Base-by-base conservation (phyloP, 1,140 invertebrate genomes). In the Rhopalosiphum maidis region DNA sequence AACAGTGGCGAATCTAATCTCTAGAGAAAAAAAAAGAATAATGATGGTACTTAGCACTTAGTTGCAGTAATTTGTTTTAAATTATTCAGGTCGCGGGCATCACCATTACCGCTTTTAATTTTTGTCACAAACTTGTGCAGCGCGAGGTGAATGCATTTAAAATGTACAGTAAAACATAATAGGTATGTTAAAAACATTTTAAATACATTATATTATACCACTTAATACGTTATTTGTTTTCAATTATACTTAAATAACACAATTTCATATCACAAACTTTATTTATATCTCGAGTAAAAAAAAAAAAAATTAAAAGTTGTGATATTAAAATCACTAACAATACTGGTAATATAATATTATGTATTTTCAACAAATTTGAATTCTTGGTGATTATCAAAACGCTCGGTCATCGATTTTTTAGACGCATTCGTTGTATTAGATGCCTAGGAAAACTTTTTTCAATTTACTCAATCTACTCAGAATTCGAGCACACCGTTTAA, bases 1-100 rank as follows among this genome's bases (percentile, higher is more conserved):
- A 77, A 60, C 60, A 15, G 60, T 77, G 60, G 60, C n/a, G 60
- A 77, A 77, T 77, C 60, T 77, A 77, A 77, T 77, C 60, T 77
- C 60, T n/a, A 15, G 30, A 23, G 15, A 2, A 6, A 35, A 35
- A 35, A n/a, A 77, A n/a, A 77, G 60, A 77, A 77, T n/a, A 77
- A 30, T n/a, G 25, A 77, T 18, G 60, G 60, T 77, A 77, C 30
- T 77, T 77, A n/a, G 60, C 60, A n/a, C 60, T 77, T 77, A 15
- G n/a, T 77, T n/a, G n/a, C 15, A n/a, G 60, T 1, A 77, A 77
- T 77, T 77, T 77, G 60, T 77, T n/a, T n/a, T 77, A 77, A 77
- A 77, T 77, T 77, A 30, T n/a, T n/a, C 30, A n/a, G 15, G 60
- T 18, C 30, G 30, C 25, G 7, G 54, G 54, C 23, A 5, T 6